Evolutionary conservation across 2,888 invertebrate genomes (phyloP), one percentile per base, ranked within the genome.

Genomic region (Encarsia formosa): DNA sequence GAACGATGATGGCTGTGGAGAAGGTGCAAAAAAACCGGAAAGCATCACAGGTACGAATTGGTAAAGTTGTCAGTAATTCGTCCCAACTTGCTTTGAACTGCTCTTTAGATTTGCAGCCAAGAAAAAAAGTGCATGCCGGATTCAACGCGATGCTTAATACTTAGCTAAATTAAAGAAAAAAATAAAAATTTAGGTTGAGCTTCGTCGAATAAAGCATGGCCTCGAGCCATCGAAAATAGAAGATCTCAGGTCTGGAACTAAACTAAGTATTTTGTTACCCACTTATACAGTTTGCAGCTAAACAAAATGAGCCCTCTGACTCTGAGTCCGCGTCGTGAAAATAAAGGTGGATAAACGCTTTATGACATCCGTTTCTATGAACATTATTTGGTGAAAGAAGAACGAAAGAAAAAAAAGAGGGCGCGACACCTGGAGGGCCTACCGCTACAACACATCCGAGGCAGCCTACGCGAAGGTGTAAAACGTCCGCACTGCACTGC

Each of bases 31-130:
- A 61, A 53, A 24, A 31, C 26, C 23, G 32, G 19, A 45, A 23
- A 42, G 20, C 34, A 20, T 38, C 22, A 20, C 23, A 38, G 62
- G 59, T 47, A 46, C 55, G 63, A 60, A 69, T 70, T 68, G 69
- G 68, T 69, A 70, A 71, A 71, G 69, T 71, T 69, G 61, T 58
- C 62, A 62, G 66, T 69, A 70, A 70, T 70, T 69, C 65, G 67
- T 67, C 65, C 65, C 60, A 62, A 63, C 63, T 62, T 60, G 61
- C 68, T 68, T 69, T 67, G 65, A 70, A 59, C 61, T 63, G 43
- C 46, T 63, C 62, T 65, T 65, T 68, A n/a, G n/a, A n/a, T n/a
- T n/a, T n/a, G n/a, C n/a, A n/a, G n/a, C n/a, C n/a, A n/a, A n/a
- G n/a, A n/a, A n/a, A n/a, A n/a, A n/a, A n/a, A n/a, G n/a, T n/a